phyloP scores from a whole-genome alignment of 2,797 vertebrate species.

The Chelmon rostratus region DNA sequence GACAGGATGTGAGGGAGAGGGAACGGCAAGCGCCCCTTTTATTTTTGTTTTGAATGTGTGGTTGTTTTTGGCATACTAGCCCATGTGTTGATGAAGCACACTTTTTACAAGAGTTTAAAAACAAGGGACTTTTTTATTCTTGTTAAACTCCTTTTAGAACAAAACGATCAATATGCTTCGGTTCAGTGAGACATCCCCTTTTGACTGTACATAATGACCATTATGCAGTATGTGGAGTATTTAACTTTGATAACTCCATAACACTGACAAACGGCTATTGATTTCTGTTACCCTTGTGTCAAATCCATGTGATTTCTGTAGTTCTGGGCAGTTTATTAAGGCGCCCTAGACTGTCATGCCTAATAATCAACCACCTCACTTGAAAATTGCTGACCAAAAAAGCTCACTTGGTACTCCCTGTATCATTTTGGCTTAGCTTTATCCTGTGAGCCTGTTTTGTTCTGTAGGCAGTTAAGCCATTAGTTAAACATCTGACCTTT shows the following conservation, averaged over 20 bases:
- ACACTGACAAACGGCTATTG: not conserved
- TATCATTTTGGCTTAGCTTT: conserved; percentile 25
- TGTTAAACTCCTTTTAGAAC: not conserved
- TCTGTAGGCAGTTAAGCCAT: conserved; percentile 48
- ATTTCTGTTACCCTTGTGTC: not conserved
- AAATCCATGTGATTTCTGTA: conserved; percentile 6
- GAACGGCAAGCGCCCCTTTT: conserved; percentile 61
- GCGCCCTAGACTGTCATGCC: not conserved
- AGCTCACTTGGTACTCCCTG: conserved; percentile 1
- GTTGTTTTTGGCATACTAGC: conserved; percentile 43
- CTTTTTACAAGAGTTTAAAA: conserved; percentile 34
- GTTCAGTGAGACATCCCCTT: not conserved
- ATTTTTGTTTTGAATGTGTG: conserved; percentile 66
- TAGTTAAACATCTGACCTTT: conserved; percentile 57
- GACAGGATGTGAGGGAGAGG: conserved; percentile 62
- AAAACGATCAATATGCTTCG: conserved; percentile 8
- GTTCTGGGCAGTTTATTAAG: conserved; percentile 14
- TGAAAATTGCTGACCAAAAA: conserved; percentile 27
- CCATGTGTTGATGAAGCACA: conserved; percentile 44
- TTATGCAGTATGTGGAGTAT: conserved; percentile 7
- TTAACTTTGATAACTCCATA: conserved; percentile 17
- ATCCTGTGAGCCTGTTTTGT: conserved; percentile 7
- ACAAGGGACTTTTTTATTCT: conserved; percentile 15
- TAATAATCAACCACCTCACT: conserved; percentile 43
- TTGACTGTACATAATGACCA: conserved; percentile 8